Evolutionary conservation across 2,113 vertebrate genomes (phyloP), one percentile per base, ranked within the genome.

Genomic region (Chaetura pelagica): DNA sequence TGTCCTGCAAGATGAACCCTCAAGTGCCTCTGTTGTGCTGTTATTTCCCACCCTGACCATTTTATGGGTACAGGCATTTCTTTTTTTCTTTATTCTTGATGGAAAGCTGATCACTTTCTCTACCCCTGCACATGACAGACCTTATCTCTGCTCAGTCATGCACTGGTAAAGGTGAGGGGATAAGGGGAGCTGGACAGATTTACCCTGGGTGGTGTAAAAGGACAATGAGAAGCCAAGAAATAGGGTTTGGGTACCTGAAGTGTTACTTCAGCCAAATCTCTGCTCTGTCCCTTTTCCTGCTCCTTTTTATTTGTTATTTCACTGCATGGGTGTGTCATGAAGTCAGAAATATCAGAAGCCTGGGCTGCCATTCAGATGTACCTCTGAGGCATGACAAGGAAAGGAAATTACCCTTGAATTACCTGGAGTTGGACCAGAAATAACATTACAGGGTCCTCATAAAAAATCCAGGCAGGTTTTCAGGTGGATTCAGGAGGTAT

Each of bases 91-190:
- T 11, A 34, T 15, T 4, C 32, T 26, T 6, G 6, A 49, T 35
- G 66, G 19, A 2, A n/a, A 55, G 59, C 13, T 54, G 26, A 6
- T 38, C 40, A 17, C 6, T 15, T 29, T 10, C 21, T 69, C 30
- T 42, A 8, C 29, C 15, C 6, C 49, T 26, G 52, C 21, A 12
- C 17, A 8, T 6, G 61, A 8, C 1, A 3, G 35, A 15, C n/a
- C 30, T 49, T 22, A 30, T 4, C 44, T 16, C 38, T 42, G n/a
- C 3, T 16, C 32, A 3, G 3, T 12, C 6, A 0, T 6, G 18
- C 7, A 2, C 26, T 9, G 16, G 9, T 3, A 12, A 73, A 44
- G 35, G n/a, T 23, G 20, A 10, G 40, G 40, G 6, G 34, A 4
- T 0, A 1, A 46, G 44, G 69, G 22, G 22, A 49, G 48, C 2